Evolutionary conservation across 2,888 invertebrate species (phyloP), one percentile per base, ranked within the genome.

Genomic region (Scrobipalpa atriplicella): DNA sequence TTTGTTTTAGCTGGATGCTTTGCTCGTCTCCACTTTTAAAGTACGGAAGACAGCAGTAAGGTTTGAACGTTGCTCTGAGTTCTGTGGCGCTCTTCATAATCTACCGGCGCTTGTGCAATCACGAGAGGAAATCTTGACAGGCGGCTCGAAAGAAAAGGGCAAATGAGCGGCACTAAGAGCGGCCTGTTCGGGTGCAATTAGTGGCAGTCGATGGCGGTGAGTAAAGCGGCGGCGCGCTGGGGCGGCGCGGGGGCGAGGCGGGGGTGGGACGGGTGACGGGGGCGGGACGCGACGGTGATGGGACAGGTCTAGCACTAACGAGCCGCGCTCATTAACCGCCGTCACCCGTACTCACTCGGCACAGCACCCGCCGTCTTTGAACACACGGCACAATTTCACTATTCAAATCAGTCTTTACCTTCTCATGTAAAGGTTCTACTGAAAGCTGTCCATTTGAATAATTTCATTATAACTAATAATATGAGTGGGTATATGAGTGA

Each of bases 201-300:
- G 61, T 41, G 61, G 41, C 61, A 19, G 61, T 29, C 61, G 61
- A 61, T 61, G 39, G 54, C 65, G 54, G 64, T 63, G 68, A 61
- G 56, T 43, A 16, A 41, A 58, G 66, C 36, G 21, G 64, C n/a
- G 43, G 36, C n/a, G n/a, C n/a, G 47, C 47, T 9, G 11, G 41
- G 2, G 60, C 16, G 39, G 62, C 1, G 65, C 5, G 52, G 19
- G n/a, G 41, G 10, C n/a, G 61, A 54, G 39, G 18, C 43, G 39
- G 60, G 38, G 13, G n/a, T 19, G 47, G 63, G 64, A 58, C 64
- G 65, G 29, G 47, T n/a, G 47, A 6, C 47, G 47, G 47, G 16
- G 5, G n/a, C 47, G 47, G 47, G 47, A 16, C 47, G 43, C 1
- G 43, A 11, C 13, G 13, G 43, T 10, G 43, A 13, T n/a, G n/a